These are phyloP conservation scores for Triplophysa rosa DNA, from an alignment of 2,113 vertebrate species.

Conservation along the genomic window DNA sequence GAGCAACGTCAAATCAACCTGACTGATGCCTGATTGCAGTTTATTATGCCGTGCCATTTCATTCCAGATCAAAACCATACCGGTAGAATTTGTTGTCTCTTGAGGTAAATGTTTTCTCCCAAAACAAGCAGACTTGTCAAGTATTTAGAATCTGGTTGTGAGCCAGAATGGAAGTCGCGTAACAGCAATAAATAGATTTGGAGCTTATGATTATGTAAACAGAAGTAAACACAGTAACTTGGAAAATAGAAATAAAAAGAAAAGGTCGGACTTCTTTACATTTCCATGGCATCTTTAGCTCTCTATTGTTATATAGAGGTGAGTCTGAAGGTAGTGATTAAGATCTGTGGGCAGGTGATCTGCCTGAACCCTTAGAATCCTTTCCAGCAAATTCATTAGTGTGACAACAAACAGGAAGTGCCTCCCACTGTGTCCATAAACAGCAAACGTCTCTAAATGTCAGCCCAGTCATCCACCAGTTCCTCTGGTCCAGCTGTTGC, in stretches of 20 bases:
- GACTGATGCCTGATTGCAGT: constrained; percentile 16
- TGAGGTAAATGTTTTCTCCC: constrained; percentile 21
- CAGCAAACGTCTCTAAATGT: constrained; percentile 54
- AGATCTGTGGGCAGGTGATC: constrained; percentile 62
- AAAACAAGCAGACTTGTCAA: constrained; percentile 21
- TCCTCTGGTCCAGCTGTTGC: constrained; percentile 47
- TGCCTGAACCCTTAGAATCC: constrained; percentile 49
- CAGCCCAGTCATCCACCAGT: constrained; percentile 49
- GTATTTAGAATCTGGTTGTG: constrained; percentile 10
- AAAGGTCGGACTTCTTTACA: neutral
- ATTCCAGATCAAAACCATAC: constrained; percentile 17
- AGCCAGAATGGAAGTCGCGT: neutral
- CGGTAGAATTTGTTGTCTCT: constrained; percentile 8
- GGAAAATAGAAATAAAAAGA: neutral
- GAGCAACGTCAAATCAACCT: constrained; percentile 12
- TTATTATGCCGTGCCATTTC: constrained; percentile 17
- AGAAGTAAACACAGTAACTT: neutral
- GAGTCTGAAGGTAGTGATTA: constrained; percentile 60
- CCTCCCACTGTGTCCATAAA: constrained; percentile 54
- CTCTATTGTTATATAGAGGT: neutral
- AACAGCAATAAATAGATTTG: neutral
- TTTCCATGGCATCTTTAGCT: neutral
- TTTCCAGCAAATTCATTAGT: constrained; percentile 53
- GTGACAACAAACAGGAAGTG: constrained; percentile 57
- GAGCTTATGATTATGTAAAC: neutral